A percentile compares a stretch with the other conserved stretches of the same genome.
These are phyloP conservation scores for Synchiropus splendidus DNA, from an alignment of 2,113 vertebrate genomes.

Conservation along the genomic window DNA sequence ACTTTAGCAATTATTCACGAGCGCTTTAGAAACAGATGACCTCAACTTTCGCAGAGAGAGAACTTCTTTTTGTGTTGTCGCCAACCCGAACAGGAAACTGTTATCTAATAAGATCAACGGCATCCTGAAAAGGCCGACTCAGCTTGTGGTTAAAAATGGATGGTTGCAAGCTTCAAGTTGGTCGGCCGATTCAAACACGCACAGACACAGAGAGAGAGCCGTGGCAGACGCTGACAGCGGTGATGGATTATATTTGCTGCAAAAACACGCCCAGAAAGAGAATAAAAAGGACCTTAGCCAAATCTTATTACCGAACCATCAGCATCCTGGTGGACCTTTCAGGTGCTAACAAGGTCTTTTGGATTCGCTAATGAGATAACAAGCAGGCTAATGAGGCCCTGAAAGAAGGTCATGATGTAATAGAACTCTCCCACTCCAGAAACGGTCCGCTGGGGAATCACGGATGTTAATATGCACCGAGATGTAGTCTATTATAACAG, in stretches of 20 bases:
- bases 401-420: conserved; percentile 62
- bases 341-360: conserved; percentile 46
- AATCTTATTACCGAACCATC: conserved; percentile 30
- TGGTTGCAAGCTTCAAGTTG: conserved; percentile 14
- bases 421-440: conserved; percentile 29
- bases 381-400: conserved; percentile 50
- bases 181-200: conserved; percentile 13
- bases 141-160: conserved; percentile 27
- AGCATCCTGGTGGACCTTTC: conserved; percentile 11
- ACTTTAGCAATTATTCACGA: too few species aligned
- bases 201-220: conserved; percentile 1
- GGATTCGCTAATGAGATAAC: conserved; percentile 57
- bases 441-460: conserved; percentile 48
- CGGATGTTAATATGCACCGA: conserved; percentile 21
- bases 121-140: conserved; percentile 26
- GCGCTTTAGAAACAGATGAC: too few species aligned
- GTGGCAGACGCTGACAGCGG: conserved; percentile 4
- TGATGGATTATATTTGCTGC: conserved; percentile 29
- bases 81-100: conserved; percentile 23
- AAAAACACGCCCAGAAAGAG: conserved; percentile 5
- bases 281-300: conserved; percentile 7
- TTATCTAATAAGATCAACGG: conserved; percentile 34
- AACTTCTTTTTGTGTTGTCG: conserved; percentile 31
- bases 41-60: too few species aligned
- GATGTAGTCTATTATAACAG: conserved; percentile 36